Evolutionary conservation across 2,888 invertebrate genomes (phyloP).

Genomic region (Cerastoderma edule): DNA sequence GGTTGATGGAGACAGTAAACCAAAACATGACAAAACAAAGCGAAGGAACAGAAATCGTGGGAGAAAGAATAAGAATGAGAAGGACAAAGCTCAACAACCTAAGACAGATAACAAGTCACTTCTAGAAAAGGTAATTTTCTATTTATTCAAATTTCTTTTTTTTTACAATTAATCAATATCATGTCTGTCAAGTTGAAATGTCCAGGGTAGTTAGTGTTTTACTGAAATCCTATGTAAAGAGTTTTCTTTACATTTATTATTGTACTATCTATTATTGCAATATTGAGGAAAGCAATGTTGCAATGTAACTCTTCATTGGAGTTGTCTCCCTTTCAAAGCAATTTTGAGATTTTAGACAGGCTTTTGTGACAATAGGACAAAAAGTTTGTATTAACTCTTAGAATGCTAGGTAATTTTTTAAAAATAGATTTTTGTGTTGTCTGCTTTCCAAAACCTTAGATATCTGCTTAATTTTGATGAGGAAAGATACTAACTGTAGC

Average conservation of each 20-base stretch:
- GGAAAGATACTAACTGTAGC: no score
- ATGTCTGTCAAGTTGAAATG: neutral
- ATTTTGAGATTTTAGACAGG: neutral
- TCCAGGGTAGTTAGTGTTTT: neutral
- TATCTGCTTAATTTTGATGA: no score
- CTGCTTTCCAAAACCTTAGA: no score
- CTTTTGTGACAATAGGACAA: neutral
- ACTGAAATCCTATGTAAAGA: neutral
- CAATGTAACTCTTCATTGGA: neutral
- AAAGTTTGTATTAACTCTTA: neutral
- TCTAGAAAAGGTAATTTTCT: slow-evolving; percentile 45
- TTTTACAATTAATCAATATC: neutral
- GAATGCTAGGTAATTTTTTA: no score
- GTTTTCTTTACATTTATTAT: neutral
- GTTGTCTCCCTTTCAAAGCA: neutral
- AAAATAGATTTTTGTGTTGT: no score
- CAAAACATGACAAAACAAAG: slow-evolving; percentile 6
- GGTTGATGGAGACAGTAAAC: neutral
- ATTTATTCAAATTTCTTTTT: no score
- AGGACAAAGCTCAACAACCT: slow-evolving; percentile 15
- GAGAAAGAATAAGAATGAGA: slow-evolving; percentile 28
- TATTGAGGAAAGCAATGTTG: neutral
- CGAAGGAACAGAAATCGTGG: slow-evolving; percentile 29
- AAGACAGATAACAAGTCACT: slow-evolving; percentile 40
- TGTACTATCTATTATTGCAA: neutral